Conservation (phyloP, 2,113 vertebrate genomes). For the Tursiops truncatus region DNA sequence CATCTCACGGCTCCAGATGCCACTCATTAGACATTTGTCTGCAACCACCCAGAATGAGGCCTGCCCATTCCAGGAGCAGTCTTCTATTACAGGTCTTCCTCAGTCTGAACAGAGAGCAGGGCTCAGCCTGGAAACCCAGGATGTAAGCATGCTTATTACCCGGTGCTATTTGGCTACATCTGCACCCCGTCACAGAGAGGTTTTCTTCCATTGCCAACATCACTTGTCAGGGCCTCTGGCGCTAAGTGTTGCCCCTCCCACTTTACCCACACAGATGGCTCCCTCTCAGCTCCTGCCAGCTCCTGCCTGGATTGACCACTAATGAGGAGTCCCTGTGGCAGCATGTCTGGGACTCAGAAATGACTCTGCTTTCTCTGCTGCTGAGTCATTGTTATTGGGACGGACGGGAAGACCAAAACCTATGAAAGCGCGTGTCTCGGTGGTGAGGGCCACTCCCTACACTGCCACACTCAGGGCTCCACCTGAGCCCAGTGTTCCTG, state of each 20-base stretch:
- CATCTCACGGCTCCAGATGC: conserved; percentile 21
- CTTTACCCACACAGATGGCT: not conserved
- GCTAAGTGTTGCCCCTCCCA: not conserved
- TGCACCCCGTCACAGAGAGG: not conserved
- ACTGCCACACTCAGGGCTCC: not conserved
- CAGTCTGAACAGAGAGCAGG: not conserved
- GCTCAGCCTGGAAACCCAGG: not conserved
- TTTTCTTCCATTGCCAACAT: not conserved
- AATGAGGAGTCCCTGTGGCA: not conserved
- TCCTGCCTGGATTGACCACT: conserved; percentile 15
- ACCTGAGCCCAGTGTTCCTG: not conserved
- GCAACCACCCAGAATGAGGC: not conserved
- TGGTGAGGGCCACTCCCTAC: not conserved
- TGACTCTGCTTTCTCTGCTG: conserved; percentile 53
- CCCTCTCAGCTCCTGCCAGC: not conserved
- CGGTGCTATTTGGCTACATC: not conserved
- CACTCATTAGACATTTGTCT: conserved; percentile 17
- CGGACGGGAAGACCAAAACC: not conserved
- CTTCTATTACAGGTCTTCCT: not conserved
- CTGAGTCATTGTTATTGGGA: conserved; percentile 63
- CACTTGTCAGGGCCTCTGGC: not conserved
- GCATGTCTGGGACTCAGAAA: conserved; percentile 43
- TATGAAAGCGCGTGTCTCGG: not conserved
- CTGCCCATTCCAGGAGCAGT: not conserved
- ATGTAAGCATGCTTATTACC: fast-evolving